Evolutionary conservation across 30 jellyfish, hydroid and myxozoan genomes (phyloP).

Genomic region (Haliclystus octoradiatus): DNA sequence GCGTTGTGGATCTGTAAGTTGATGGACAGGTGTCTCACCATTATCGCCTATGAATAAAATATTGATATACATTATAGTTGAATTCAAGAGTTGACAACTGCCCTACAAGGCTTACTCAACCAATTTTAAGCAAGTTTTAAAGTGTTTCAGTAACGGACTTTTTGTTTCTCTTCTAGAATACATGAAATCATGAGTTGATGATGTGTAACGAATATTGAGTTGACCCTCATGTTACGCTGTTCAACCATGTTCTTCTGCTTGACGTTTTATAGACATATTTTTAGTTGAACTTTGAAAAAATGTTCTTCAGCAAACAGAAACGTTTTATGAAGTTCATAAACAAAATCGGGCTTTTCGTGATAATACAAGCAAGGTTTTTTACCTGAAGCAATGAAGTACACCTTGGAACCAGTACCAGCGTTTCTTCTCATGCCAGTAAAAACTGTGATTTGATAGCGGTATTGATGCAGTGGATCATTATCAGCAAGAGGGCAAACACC

Average conservation of each 20-base stretch:
- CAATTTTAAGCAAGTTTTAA: too few species aligned
- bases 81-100: too few species aligned
- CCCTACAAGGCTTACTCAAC: too few species aligned
- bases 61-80: background rate
- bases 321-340: too few species aligned
- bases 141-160: background rate
- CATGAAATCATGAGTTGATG: too few species aligned
- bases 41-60: constrained; percentile 47
- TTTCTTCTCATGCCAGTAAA: constrained; percentile 75
- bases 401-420: constrained; percentile 82
- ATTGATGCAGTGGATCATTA: constrained; percentile 52
- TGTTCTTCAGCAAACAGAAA: too few species aligned
- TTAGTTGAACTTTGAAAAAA: too few species aligned
- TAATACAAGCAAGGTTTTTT: background rate
- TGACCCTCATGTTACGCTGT: too few species aligned
- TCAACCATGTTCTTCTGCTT: too few species aligned
- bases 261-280: too few species aligned
- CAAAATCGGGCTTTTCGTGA: too few species aligned
- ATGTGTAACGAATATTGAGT: too few species aligned
- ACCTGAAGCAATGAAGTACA: constrained; percentile 66
- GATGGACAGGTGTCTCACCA: constrained; percentile 72
- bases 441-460: constrained; percentile 62
- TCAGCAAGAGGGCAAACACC: constrained; percentile 95
- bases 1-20: constrained; percentile 72
- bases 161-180: background rate